A percentile compares a stretch with the other conserved stretches of the same genome.
Conservation (phyloP, 2,113 vertebrate genomes). For the Bubo bubo region DNA sequence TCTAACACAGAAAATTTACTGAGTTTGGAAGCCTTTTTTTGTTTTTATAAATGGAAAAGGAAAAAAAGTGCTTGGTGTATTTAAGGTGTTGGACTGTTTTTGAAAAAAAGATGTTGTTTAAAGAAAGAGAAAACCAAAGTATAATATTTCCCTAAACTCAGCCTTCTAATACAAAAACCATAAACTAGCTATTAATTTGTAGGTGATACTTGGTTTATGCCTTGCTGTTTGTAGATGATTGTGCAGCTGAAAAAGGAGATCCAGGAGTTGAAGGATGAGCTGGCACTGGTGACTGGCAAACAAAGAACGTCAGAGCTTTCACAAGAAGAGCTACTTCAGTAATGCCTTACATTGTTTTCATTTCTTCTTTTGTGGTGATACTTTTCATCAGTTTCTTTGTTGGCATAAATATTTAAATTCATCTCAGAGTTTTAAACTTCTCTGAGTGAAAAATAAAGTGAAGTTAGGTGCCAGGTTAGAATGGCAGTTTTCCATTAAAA, state of each 20-base stretch:
- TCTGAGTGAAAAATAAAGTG: neutral
- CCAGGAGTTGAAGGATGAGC: constrained; percentile 86
- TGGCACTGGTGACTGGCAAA: constrained; percentile 85
- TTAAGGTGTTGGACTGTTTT: neutral
- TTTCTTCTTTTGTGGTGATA: neutral
- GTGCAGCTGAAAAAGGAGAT: constrained; percentile 85
- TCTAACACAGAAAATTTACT: neutral
- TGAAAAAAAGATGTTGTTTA: neutral
- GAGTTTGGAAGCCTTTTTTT: neutral
- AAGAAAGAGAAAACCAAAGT: neutral
- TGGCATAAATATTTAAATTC: constrained; percentile 18
- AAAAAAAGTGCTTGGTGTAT: neutral
- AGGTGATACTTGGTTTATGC: constrained; percentile 11
- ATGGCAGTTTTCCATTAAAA: constrained; percentile 47
- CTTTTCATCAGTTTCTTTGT: constrained; percentile 37
- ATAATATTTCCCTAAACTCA: neutral
- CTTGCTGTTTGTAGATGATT: constrained; percentile 80
- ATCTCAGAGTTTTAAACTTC: constrained; percentile 10
- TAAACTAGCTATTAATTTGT: neutral
- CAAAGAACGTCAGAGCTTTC: constrained; percentile 80
- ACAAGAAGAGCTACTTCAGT: constrained; percentile 84
- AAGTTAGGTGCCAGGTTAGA: constrained; percentile 22
- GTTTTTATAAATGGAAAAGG: neutral
- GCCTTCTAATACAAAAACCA: neutral
- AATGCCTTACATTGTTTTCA: constrained; percentile 39